Evolutionary conservation across 2,888 invertebrate species (phyloP).

Genomic region (Agrypnus murinus): DNA sequence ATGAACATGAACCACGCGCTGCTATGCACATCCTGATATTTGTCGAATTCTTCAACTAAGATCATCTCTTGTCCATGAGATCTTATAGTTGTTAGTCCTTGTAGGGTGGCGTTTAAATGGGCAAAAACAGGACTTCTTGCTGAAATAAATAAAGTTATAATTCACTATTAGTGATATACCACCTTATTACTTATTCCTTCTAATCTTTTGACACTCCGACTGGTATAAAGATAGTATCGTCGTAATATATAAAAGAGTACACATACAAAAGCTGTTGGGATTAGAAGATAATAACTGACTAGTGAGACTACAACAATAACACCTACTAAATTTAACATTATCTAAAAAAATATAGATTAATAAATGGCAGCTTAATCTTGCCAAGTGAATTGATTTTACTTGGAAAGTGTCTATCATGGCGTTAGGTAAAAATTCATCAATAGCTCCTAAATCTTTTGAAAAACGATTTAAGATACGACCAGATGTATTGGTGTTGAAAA

Average conservation of each 20-base stretch:
- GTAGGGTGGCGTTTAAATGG: constrained; percentile 81
- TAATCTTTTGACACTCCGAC: constrained; percentile 83
- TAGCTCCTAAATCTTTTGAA: constrained; percentile 79
- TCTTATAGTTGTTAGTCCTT: constrained; percentile 83
- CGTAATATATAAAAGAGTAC: constrained; percentile 78
- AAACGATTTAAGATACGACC: constrained; percentile 80
- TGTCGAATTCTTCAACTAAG: constrained; percentile 76
- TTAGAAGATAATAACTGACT: constrained; percentile 80
- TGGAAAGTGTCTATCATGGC: constrained; percentile 72
- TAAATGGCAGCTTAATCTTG: too few species aligned
- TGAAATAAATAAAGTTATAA: constrained; percentile 65
- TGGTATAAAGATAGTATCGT: constrained; percentile 81
- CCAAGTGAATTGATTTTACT: constrained; percentile 56
- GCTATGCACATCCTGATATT: constrained; percentile 77
- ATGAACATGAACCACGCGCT: constrained; percentile 84
- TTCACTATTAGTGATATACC: constrained; percentile 47
- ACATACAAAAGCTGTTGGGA: constrained; percentile 79
- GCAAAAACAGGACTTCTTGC: constrained; percentile 85
- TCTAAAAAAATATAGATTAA: constrained; percentile 62
- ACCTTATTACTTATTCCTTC: constrained; percentile 79
- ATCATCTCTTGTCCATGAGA: constrained; percentile 77
- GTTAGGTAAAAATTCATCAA: constrained; percentile 73
- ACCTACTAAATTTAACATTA: constrained; percentile 84
- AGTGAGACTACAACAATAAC: constrained; percentile 82
- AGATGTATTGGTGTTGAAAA: constrained; percentile 87